A percentile compares a stretch with the other conserved stretches of the same genome.
Conservation (phyloP, 2,797 vertebrate species). For the Tympanoctomys barrerae region DNA sequence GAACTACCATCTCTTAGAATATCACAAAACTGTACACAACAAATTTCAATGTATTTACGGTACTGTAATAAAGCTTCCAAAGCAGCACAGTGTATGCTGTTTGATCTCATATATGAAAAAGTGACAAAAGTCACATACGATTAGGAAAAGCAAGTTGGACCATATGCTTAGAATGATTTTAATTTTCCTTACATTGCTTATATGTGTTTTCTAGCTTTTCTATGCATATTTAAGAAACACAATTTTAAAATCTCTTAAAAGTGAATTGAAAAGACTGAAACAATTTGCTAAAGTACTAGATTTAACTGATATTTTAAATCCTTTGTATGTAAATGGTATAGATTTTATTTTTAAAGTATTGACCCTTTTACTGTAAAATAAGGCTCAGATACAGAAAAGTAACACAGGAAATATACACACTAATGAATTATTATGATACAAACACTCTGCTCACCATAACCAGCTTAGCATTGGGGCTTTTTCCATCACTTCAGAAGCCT, state of each 20-base stretch:
- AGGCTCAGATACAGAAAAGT: not conserved
- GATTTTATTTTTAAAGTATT: not conserved
- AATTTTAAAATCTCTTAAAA: slow-evolving; percentile 31
- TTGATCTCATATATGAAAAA: not conserved
- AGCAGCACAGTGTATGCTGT: not conserved
- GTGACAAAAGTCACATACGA: not conserved
- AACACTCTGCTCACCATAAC: not conserved
- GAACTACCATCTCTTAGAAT: not conserved
- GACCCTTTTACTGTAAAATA: not conserved
- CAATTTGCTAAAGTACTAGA: not conserved
- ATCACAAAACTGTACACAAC: not conserved
- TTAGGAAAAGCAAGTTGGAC: not conserved
- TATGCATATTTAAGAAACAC: not conserved
- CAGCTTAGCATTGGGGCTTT: not conserved
- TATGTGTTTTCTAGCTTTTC: not conserved
- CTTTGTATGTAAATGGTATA: not conserved
- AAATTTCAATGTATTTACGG: not conserved
- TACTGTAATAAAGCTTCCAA: not conserved
- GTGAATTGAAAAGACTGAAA: not conserved
- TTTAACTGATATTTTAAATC: not conserved
- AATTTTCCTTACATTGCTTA: slow-evolving; percentile 23
- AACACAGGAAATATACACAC: not conserved
- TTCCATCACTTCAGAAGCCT: not conserved
- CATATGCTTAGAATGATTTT: not conserved
- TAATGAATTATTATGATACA: not conserved